Conservation (phyloP, 2,113 vertebrate species). For the Capreolus pygargus region DNA sequence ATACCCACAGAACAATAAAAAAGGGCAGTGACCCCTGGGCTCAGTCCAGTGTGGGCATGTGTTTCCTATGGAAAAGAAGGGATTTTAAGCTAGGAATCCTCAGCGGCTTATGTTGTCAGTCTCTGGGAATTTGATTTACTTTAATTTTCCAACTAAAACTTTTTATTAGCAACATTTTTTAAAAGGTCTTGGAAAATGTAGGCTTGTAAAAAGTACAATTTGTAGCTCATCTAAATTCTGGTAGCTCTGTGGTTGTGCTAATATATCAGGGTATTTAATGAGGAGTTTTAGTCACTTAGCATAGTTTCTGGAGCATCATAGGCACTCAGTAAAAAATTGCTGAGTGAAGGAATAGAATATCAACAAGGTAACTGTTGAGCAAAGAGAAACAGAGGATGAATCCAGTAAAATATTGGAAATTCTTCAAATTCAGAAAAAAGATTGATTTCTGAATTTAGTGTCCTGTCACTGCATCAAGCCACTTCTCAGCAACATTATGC, state of each 20-base stretch:
- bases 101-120: background rate
- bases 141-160: conserved; percentile 16
- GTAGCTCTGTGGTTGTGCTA: background rate
- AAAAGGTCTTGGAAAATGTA: conserved; percentile 30
- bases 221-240: conserved; percentile 36
- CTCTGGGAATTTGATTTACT: conserved; percentile 10
- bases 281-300: conserved; percentile 32
- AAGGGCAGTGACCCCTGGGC: rapidly evolving
- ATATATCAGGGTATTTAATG: background rate
- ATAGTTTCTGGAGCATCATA: background rate
- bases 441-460: background rate
- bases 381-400: background rate
- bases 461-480: background rate
- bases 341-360: background rate
- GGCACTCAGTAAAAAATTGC: conserved; percentile 17
- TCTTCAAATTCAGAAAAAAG: background rate
- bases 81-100: background rate
- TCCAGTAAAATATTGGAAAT: background rate
- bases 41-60: background rate
- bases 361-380: background rate
- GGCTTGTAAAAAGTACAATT: conserved; percentile 2
- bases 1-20: too few species aligned
- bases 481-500: background rate
- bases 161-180: background rate
- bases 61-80: background rate